Base-by-base conservation (phyloP, 2,113 vertebrate genomes). In the Gopherus evgoodei region DNA sequence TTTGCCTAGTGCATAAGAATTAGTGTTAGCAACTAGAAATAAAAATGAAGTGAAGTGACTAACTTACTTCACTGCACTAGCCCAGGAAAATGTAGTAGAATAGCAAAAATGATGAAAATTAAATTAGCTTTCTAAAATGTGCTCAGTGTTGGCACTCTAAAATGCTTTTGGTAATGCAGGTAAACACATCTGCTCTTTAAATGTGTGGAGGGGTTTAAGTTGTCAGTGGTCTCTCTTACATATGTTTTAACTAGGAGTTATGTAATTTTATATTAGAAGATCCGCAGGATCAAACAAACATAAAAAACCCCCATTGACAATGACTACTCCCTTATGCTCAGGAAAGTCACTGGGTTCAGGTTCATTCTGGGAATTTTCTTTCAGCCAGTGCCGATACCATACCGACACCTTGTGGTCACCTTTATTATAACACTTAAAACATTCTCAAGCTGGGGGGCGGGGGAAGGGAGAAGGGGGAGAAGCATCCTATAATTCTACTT, bases 341-440 rank as follows among this genome's bases (percentile, higher is more conserved):
- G 12, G 35, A 72, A 84, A 44, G 38, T 75, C 72, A 42, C 17
- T 47, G 44, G 44, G 42, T 69, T 69, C 49, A 52, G 44, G 54
- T 50, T 16, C 8, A 21, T 42, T 65, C 56, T 5, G 50, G n/a
- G 17, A 24, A 38, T 35, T 17, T 35, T n/a, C 5, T 3, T 6
- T n/a, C 10, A 35, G 24, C 44, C 75, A 96, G 91, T 90, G 38
- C 92, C 90, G 93, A 88, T 97, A 87, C 94, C 83, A 96, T 9
- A 94, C 91, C 96, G 97, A 96, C 97, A 98, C 94, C 97, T 97
- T 93, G 97, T 97, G 97, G 97, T 65, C 10, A 31, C 1, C 52
- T 27, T 84, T 29, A 65, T 81, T 90, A 95, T 62, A 89, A 89
- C 97, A 89, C 5, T 1, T 1, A 12, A 84, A 85, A 56, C 16